Percentiles rank a stretch among this genome's conserved stretches.
Evolutionary conservation across 2,113 vertebrate species (phyloP).

Genomic region (Panthera leo): DNA sequence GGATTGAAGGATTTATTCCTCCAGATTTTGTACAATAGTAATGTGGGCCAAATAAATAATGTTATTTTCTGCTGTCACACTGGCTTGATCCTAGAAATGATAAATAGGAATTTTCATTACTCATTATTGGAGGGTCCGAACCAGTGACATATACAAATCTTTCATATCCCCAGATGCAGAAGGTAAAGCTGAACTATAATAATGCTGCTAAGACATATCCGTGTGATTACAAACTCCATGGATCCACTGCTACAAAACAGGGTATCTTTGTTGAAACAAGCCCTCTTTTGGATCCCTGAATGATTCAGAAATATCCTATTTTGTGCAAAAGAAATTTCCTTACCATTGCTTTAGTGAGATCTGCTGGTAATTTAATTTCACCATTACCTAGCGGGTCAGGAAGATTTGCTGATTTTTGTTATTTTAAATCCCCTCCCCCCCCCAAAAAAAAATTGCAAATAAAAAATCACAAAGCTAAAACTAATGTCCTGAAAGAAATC

Average conservation of each 20-base stretch:
- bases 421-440: neutral
- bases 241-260: neutral
- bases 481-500: neutral
- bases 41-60: constrained; percentile 53
- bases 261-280: neutral
- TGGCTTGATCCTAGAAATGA: neutral
- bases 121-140: neutral
- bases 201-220: neutral
- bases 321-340: neutral
- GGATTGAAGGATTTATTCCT: constrained; percentile 72
- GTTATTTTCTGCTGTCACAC: neutral
- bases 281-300: neutral
- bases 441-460: neutral
- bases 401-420: constrained; percentile 26
- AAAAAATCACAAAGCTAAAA: neutral
- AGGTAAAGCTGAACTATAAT: neutral
- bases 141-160: neutral
- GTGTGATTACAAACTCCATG: neutral
- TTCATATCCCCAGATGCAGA: neutral
- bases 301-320: constrained; percentile 30
- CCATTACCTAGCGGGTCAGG: neutral
- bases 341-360: constrained; percentile 36
- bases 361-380: neutral
- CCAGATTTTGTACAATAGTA: constrained; percentile 50
- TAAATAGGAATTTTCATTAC: neutral